These are phyloP conservation scores for Lateolabrax maculatus DNA, from an alignment of 2,797 vertebrate genomes.

Conservation along the genomic window DNA sequence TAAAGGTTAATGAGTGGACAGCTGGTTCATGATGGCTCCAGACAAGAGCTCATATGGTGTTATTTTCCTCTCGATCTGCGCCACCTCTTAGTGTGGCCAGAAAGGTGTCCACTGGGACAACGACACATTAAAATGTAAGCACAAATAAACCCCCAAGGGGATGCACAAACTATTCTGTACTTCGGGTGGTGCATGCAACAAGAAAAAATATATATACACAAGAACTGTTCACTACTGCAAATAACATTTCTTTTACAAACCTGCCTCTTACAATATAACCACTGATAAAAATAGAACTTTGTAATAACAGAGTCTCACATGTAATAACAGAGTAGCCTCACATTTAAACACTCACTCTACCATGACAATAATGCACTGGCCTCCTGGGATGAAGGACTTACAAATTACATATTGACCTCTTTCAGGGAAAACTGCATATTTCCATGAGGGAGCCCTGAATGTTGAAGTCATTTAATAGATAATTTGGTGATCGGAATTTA, in stretches of 20 bases:
- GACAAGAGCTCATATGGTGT: constrained; percentile 63
- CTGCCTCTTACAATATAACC: constrained; percentile 14
- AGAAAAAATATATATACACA: neutral
- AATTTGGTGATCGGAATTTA: neutral
- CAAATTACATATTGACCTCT: constrained; percentile 3
- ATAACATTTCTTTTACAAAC: constrained; percentile 12
- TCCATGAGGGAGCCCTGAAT: neutral
- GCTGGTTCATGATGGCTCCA: constrained; percentile 42
- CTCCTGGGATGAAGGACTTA: constrained; percentile 11
- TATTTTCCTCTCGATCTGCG: constrained; percentile 58
- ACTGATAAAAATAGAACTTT: neutral
- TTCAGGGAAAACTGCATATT: neutral
- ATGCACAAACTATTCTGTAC: neutral
- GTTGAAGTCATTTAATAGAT: neutral
- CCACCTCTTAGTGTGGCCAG: neutral
- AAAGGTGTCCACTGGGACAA: neutral
- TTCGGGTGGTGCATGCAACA: neutral
- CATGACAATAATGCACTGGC: constrained; percentile 31
- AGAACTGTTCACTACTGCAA: neutral
- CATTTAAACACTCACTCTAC: constrained; percentile 45
- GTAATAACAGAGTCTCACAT: constrained; percentile 54
- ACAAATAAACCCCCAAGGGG: neutral
- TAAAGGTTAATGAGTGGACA: constrained; percentile 37
- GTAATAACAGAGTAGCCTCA: constrained; percentile 56
- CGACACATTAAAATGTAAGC: neutral